A percentile compares a stretch with the other conserved stretches of the same genome.
These are phyloP conservation scores for Muntiacus reevesi DNA, from an alignment of 2,113 vertebrate genomes.

Conservation along the genomic window DNA sequence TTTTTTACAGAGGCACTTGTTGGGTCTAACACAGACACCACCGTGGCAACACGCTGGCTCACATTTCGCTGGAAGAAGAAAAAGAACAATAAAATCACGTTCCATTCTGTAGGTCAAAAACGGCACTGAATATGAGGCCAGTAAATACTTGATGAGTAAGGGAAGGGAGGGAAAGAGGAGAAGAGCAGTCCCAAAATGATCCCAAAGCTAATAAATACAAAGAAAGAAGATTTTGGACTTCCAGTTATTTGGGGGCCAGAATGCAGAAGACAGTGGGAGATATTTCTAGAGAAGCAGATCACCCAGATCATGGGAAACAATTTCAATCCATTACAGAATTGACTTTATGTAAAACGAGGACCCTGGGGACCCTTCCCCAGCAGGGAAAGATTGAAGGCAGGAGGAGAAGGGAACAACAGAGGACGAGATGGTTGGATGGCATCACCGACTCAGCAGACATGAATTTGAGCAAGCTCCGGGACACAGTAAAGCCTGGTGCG, in stretches of 20 bases:
- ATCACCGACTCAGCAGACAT: neutral
- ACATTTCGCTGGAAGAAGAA: constrained; percentile 89
- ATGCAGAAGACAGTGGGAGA: neutral
- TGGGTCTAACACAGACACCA: constrained; percentile 95
- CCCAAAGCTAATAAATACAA: neutral
- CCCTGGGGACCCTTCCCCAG: too few relatives aligned
- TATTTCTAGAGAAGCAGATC: neutral
- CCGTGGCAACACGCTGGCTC: constrained; percentile 94
- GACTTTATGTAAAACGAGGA: neutral
- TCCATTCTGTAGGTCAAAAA: neutral
- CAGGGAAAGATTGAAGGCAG: neutral
- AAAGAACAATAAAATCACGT: neutral
- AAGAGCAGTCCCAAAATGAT: neutral
- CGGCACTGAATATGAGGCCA: neutral
- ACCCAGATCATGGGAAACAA: neutral
- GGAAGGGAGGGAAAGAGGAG: neutral
- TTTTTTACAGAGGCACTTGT: constrained; percentile 98
- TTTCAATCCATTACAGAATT: neutral
- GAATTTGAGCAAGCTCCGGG: neutral
- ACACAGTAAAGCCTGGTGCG: neutral
- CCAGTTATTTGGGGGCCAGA: neutral
- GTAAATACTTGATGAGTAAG: neutral
- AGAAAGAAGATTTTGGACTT: neutral
- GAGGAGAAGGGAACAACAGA: neutral
- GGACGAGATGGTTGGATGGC: neutral